These are phyloP conservation scores for Yponomeuta sedellus DNA, from an alignment of 2,888 invertebrate species.

Conservation along the genomic window DNA sequence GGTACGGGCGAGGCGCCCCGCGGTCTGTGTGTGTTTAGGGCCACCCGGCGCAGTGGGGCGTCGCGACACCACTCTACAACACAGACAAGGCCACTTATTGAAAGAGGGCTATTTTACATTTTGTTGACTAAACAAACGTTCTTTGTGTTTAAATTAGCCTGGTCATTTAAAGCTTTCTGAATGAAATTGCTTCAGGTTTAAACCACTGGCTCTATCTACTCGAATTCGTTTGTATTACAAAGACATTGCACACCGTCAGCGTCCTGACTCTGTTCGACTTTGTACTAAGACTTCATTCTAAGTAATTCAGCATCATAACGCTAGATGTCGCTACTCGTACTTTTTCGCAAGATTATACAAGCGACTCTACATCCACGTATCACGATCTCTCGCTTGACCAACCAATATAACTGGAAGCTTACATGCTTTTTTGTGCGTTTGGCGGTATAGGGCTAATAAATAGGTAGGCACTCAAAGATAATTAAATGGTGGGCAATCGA, in stretches of 20 bases:
- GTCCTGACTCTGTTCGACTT: no score
- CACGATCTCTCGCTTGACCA: not conserved
- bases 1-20: slow-evolving; percentile 65
- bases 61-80: slow-evolving; percentile 27
- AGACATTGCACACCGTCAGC: not conserved
- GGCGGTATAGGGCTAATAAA: not conserved
- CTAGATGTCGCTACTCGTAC: not conserved
- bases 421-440: not conserved
- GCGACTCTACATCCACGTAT: not conserved
- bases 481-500: not conserved
- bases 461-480: not conserved
- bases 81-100: slow-evolving; percentile 54
- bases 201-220: not conserved
- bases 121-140: slow-evolving; percentile 64
- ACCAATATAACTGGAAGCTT: not conserved
- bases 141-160: not conserved
- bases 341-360: not conserved
- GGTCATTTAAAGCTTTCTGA: not conserved
- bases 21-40: slow-evolving; percentile 74
- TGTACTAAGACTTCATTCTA: not conserved
- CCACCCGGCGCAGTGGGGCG: slow-evolving; percentile 44
- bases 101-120: slow-evolving; percentile 66
- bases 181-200: no score
- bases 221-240: not conserved
- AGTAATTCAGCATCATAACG: not conserved